A percentile compares a stretch with the other conserved stretches of the same genome.
Conservation (phyloP, 1,140 invertebrate species). For the Diabrotica virgifera region DNA sequence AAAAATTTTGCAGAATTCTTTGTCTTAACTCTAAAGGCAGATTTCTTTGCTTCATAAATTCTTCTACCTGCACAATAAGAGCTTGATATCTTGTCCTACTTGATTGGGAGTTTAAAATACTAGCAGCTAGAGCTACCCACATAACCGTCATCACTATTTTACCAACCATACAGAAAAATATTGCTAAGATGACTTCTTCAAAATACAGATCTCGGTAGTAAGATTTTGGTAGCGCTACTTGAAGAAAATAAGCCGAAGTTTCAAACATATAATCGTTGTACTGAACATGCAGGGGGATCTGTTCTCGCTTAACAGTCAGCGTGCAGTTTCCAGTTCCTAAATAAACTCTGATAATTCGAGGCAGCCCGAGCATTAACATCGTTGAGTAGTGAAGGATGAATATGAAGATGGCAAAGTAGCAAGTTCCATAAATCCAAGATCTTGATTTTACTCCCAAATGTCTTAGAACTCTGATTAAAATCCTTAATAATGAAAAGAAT, state of each 20-base stretch:
- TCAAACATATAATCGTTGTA: not conserved
- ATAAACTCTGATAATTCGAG: not conserved
- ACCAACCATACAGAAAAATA: not conserved
- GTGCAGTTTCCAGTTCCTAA: not conserved
- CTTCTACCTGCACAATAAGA: slow-evolving; percentile 34
- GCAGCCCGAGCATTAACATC: not conserved
- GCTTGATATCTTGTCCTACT: slow-evolving; percentile 32
- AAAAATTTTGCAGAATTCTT: slow-evolving; percentile 32
- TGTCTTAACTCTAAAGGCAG: slow-evolving; percentile 29
- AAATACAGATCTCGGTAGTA: not conserved
- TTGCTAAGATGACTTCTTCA: not conserved
- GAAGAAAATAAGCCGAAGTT: not conserved
- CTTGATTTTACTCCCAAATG: not conserved
- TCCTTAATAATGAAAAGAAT: not conserved
- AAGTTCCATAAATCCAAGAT: not conserved
- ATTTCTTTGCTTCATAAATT: slow-evolving; percentile 37
- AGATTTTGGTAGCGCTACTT: not conserved
- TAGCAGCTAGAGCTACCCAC: slow-evolving; percentile 21
- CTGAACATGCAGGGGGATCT: not conserved
- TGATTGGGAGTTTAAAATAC: slow-evolving; percentile 15
- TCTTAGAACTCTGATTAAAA: not conserved
- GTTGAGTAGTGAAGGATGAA: not conserved
- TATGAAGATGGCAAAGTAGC: not conserved
- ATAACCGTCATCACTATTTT: not conserved
- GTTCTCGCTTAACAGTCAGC: not conserved